These are phyloP conservation scores for Pyrrhosoma nymphula DNA, from an alignment of 2,888 invertebrate genomes.

Conservation along the genomic window DNA sequence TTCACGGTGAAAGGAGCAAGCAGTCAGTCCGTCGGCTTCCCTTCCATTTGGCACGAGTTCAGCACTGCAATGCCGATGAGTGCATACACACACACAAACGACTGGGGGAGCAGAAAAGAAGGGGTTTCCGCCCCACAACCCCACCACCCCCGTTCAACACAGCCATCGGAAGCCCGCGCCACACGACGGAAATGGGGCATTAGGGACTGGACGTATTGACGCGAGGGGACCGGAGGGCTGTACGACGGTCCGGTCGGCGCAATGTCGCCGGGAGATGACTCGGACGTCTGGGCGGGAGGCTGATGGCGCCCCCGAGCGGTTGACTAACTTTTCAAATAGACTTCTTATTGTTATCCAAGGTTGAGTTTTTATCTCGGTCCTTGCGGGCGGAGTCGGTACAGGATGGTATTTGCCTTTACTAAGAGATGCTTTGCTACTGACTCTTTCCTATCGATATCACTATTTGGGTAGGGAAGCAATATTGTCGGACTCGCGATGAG, in stretches of 20 bases:
- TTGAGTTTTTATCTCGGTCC: background rate
- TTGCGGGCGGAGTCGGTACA: too few relatives aligned
- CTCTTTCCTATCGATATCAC: too few relatives aligned
- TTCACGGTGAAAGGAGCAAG: background rate
- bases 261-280: background rate
- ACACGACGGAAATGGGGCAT: background rate
- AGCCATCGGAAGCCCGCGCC: background rate
- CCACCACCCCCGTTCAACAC: slow-evolving; percentile 2
- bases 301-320: background rate
- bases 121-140: background rate
- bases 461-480: too few relatives aligned
- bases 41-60: slow-evolving; percentile 61
- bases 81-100: slow-evolving; percentile 16
- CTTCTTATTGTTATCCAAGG: background rate
- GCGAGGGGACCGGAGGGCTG: background rate
- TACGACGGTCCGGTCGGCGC: background rate
- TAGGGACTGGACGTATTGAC: background rate
- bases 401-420: too few relatives aligned
- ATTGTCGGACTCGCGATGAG: too few relatives aligned
- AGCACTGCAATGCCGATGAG: slow-evolving; percentile 64
- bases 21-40: slow-evolving; percentile 15
- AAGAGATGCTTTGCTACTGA: too few relatives aligned
- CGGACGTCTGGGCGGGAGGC: background rate
- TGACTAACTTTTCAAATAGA: background rate
- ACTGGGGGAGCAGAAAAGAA: background rate